A percentile compares a stretch with the other conserved stretches of the same genome.
Conservation (phyloP, 2,797 vertebrate species). For the Gadopsis bispinosus region DNA sequence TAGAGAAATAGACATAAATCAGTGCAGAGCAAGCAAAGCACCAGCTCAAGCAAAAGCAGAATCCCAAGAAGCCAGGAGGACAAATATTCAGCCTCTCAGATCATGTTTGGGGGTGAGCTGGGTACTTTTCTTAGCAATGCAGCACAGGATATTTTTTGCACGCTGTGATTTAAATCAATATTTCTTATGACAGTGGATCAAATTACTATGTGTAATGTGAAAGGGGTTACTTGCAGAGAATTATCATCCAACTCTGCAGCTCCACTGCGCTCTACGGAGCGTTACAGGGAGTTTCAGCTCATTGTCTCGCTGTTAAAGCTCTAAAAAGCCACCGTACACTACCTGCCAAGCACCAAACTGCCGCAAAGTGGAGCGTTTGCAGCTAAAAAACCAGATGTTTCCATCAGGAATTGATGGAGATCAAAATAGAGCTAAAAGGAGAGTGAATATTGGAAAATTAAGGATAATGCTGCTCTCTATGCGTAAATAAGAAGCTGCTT, state of each 20-base stretch:
- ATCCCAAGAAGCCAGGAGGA: not conserved
- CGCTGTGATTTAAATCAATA: slow-evolving; percentile 24
- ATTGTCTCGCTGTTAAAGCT: not conserved
- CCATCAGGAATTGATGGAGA: not conserved
- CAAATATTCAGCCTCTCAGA: slow-evolving; percentile 17
- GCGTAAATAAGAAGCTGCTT: not conserved
- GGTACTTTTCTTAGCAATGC: not conserved
- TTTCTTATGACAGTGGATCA: not conserved
- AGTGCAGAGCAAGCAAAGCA: slow-evolving; percentile 32
- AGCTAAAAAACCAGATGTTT: not conserved
- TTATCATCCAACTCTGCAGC: not conserved
- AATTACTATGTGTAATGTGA: not conserved
- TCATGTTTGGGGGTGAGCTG: not conserved
- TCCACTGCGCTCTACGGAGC: not conserved
- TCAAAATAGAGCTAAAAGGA: not conserved
- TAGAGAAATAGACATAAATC: slow-evolving; percentile 35
- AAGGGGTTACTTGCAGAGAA: not conserved
- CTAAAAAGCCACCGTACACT: not conserved
- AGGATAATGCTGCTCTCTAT: not conserved
- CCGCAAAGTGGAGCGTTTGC: not conserved
- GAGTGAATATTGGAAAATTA: not conserved
- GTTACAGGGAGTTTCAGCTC: not conserved
- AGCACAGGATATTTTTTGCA: not conserved
- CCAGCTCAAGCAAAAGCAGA: slow-evolving; percentile 22
- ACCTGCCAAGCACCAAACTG: not conserved